Evolutionary conservation across 2,888 invertebrate species (phyloP), one percentile per base, ranked within the genome.

Genomic region (Nephrotoma flavescens): DNA sequence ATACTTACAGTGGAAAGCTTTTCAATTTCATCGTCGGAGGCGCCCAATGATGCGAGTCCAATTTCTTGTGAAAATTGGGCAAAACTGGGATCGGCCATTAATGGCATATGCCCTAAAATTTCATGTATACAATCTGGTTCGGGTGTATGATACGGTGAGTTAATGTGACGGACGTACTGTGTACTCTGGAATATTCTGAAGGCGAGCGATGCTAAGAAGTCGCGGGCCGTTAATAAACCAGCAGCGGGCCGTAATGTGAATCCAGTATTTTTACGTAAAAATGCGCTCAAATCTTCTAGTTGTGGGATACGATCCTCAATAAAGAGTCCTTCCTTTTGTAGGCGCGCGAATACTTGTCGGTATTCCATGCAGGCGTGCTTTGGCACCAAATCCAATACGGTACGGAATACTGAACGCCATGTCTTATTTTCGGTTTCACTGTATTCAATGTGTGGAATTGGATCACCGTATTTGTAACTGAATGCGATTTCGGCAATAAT

Each of bases 171-270:
- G 88, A 99, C 97, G 92, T 99, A 99, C 93, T 99, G 99, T 83
- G 99, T 99, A 91, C 99, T 99, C 92, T 99, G 99, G 95, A 99
- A 99, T 89, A 99, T 97, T 88, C 99, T 95, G 95, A 99, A 99
- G 19, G 99, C 99, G 88, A 99, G 94, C 85, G 99, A 99, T 47
- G 99, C 98, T 87, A 99, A 94, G 93, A 99, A 99, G 92, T 99
- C 99, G 86, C 99, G 94, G 47, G 99, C 98, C 0, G 99, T 98
- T 88, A 99, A 93, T 4, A 99, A 94, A 86, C 99, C 99, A 85
- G 99, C 99, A 1, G 99, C 99, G 0, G 99, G 99, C 88, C 99
- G 95, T 87, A 99, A 94, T 41, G 96, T 96, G 93, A 99, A 99
- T 6, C 99, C 99, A 6, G 99, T 99, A 91, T 95, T 95, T 89